A percentile compares a stretch with the other conserved stretches of the same genome.
Evolutionary conservation across 1,140 invertebrate genomes (phyloP).

Genomic region (Drosophila malerkotliana): DNA sequence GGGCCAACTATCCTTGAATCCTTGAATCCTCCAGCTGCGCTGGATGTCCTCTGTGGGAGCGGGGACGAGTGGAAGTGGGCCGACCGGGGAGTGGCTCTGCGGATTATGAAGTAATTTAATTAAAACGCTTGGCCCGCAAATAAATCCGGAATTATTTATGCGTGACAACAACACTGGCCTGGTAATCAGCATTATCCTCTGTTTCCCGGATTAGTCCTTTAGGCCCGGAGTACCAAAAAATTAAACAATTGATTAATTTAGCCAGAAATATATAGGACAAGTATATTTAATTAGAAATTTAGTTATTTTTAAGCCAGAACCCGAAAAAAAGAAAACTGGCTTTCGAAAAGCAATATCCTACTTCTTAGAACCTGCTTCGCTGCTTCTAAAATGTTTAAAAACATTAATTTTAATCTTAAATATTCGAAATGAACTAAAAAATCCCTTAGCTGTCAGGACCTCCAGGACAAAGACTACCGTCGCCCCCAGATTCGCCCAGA

Average conservation of each 20-base stretch:
- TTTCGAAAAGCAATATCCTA: too few relatives aligned
- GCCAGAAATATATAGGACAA: background rate
- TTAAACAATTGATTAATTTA: background rate
- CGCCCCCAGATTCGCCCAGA: slow-evolving; percentile 57
- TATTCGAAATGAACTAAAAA: background rate
- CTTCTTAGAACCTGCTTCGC: too few relatives aligned
- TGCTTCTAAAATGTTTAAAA: background rate
- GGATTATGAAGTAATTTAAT: slow-evolving; percentile 79
- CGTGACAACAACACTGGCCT: slow-evolving; percentile 2
- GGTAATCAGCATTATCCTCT: slow-evolving; percentile 3
- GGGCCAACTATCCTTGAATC: slow-evolving; percentile 42
- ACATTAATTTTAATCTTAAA: background rate
- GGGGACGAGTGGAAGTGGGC: too few relatives aligned
- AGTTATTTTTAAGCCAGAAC: background rate
- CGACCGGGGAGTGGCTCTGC: slow-evolving; percentile 20
- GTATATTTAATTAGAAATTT: background rate
- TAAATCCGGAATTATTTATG: slow-evolving; percentile 62
- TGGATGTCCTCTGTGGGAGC: slow-evolving; percentile 19
- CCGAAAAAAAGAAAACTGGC: too few relatives aligned
- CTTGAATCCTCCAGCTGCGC: slow-evolving; percentile 19
- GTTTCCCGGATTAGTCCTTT: background rate
- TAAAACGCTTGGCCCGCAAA: slow-evolving; percentile 59
- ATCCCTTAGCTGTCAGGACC: slow-evolving; percentile 12
- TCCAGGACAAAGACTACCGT: slow-evolving; percentile 49
- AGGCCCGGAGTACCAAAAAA: background rate